A percentile compares a stretch with the other conserved stretches of the same genome.
phyloP scores from a whole-genome alignment of 2,113 vertebrate species.

The Coryphaenoides rupestris region DNA sequence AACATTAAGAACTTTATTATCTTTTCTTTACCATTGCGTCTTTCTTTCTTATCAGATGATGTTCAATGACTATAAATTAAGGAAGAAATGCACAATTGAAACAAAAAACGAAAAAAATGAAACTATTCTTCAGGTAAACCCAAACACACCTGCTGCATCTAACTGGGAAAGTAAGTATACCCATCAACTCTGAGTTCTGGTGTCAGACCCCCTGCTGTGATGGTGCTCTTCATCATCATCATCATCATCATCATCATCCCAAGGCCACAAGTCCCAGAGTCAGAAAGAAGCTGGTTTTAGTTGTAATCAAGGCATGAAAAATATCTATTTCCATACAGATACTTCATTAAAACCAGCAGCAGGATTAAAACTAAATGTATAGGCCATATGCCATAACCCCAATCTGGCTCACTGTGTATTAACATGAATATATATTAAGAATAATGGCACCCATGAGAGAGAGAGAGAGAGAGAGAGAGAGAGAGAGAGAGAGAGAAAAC shows the following conservation, averaged over 20 bases:
- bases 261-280: slow-evolving; percentile 30
- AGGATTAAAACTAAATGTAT: slow-evolving; percentile 23
- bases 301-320: slow-evolving; percentile 46
- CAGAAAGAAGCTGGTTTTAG: slow-evolving; percentile 33
- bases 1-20: slow-evolving; percentile 64
- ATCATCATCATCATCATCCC: slow-evolving; percentile 13
- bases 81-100: slow-evolving; percentile 44
- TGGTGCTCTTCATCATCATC: slow-evolving; percentile 17
- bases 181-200: slow-evolving; percentile 23
- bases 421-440: slow-evolving; percentile 41
- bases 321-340: slow-evolving; percentile 27
- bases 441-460: slow-evolving; percentile 59
- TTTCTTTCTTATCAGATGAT: slow-evolving; percentile 60
- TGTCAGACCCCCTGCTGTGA: slow-evolving; percentile 31
- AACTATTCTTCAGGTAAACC: slow-evolving; percentile 39
- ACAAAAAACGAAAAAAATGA: slow-evolving; percentile 25
- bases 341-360: slow-evolving; percentile 29
- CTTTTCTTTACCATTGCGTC: slow-evolving; percentile 50
- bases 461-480: slow-evolving; percentile 15
- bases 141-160: slow-evolving; percentile 43
- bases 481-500: slow-evolving; percentile 7
- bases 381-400: neutral
- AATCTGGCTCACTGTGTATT: slow-evolving; percentile 23
- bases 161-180: slow-evolving; percentile 21
- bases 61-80: slow-evolving; percentile 66